These are phyloP conservation scores for Cnemophilus loriae DNA, from an alignment of 2,113 vertebrate genomes.

Conservation along the genomic window DNA sequence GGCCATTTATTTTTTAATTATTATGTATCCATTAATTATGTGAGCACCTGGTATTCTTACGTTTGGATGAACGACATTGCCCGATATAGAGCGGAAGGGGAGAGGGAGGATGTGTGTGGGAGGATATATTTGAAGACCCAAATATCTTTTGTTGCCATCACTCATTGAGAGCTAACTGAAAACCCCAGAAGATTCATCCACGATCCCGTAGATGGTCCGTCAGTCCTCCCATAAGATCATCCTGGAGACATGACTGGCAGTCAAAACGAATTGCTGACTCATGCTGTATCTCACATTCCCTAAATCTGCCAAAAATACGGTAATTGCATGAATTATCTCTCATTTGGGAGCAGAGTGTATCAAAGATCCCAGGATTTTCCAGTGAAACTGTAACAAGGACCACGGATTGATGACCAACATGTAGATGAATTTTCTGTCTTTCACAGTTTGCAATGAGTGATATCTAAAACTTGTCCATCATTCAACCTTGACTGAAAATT, in stretches of 20 bases:
- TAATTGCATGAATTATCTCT: background rate
- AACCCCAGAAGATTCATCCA: background rate
- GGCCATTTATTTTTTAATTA: too few relatives aligned
- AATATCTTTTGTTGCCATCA: background rate
- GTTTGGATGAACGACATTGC: background rate
- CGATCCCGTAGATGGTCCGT: background rate
- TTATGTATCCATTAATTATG: background rate
- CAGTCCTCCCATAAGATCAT: background rate
- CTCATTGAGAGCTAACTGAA: background rate
- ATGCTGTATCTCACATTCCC: fast-evolving
- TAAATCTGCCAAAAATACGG: background rate
- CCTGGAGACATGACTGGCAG: fast-evolving
- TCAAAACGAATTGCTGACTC: background rate
- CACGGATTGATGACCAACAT: background rate
- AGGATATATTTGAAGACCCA: background rate
- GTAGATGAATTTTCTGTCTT: background rate
- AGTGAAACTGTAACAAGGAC: background rate
- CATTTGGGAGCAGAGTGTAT: background rate
- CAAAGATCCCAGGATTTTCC: background rate
- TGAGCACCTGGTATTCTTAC: background rate
- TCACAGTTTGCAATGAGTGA: background rate
- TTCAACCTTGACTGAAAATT: background rate
- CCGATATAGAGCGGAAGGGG: background rate
- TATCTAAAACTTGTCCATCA: background rate
- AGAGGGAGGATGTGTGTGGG: background rate